These are phyloP conservation scores for Saccostrea glomerata DNA, from an alignment of 1,140 invertebrate species.

Conservation along the genomic window DNA sequence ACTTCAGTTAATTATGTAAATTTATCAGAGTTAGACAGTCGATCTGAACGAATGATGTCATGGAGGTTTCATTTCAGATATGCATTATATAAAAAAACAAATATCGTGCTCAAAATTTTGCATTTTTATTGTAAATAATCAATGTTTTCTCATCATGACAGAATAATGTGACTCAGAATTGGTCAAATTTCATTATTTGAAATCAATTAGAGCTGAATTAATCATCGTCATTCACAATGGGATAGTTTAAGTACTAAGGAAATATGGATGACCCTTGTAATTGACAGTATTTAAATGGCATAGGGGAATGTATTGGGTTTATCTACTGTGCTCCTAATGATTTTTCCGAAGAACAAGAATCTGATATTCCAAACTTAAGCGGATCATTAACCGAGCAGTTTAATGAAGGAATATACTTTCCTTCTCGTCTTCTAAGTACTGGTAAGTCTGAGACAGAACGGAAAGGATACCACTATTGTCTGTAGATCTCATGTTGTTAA, in stretches of 20 bases:
- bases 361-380: not conserved
- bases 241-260: not conserved
- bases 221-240: not conserved
- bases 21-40: not conserved
- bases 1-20: not conserved
- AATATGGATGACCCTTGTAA: not conserved
- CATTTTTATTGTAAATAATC: not conserved
- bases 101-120: not conserved
- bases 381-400: not conserved
- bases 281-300: not conserved
- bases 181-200: conserved; percentile 18
- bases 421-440: not conserved
- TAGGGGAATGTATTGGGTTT: not conserved
- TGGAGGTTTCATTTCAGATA: not conserved
- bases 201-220: conserved; percentile 24
- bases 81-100: not conserved
- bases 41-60: not conserved
- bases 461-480: not conserved
- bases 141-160: not conserved
- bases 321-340: not conserved
- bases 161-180: not conserved
- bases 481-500: not conserved
- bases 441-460: not conserved
- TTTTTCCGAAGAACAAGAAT: not conserved
- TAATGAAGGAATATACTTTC: not conserved